Evolutionary conservation across 2,113 vertebrate species (phyloP).

Genomic region (Tursiops truncatus): DNA sequence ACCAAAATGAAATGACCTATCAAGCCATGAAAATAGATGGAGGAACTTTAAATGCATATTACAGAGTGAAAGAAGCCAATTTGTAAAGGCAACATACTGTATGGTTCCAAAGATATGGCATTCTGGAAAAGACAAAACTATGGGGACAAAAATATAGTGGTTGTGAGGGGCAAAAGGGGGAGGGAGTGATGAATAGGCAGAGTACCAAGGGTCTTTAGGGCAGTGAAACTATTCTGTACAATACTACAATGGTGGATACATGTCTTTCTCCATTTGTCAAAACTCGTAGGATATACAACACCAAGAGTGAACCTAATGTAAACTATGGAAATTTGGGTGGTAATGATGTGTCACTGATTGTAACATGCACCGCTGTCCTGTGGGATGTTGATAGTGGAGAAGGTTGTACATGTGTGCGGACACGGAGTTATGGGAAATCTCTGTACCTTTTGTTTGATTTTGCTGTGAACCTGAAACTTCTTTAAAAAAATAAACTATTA

Average conservation of each 20-base stretch:
- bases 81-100: not conserved
- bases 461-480: not conserved
- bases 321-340: too few species aligned
- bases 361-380: not conserved
- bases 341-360: not conserved
- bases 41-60: not conserved
- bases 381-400: not conserved
- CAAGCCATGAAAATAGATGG: not conserved
- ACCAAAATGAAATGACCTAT: not conserved
- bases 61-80: not conserved
- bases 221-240: not conserved
- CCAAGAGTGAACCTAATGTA: too few species aligned
- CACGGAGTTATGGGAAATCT: not conserved
- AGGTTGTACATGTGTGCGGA: not conserved
- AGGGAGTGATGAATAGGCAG: not conserved
- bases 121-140: not conserved
- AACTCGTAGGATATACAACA: not conserved
- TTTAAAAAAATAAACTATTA: not conserved
- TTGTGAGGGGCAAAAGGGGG: not conserved
- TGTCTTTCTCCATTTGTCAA: not conserved
- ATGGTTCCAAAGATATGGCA: not conserved
- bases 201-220: not conserved
- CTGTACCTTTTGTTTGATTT: not conserved
- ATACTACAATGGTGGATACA: fast-evolving
- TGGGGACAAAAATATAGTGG: not conserved